Base-by-base conservation (phyloP, 2,888 invertebrate species). In the Callimorpha dominula region DNA sequence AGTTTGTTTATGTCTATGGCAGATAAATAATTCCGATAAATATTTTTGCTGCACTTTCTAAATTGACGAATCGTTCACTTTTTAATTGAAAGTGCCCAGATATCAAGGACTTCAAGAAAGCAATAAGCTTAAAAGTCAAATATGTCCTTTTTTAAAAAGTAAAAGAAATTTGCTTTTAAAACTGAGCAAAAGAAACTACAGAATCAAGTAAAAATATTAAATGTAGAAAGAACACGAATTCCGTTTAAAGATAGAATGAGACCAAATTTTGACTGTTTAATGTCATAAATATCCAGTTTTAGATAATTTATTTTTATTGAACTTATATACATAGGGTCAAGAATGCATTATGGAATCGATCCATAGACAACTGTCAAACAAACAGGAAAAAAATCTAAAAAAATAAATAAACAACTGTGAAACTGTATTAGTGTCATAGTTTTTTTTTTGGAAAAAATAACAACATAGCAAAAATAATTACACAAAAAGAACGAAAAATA, bases 211-310 rank as follows among this genome's bases (percentile, higher is more conserved):
- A 50, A 64, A 42, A 17, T 17, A 9, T 43, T 15, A 52, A 65
- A 65, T 67, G 52, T 12, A 49, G 52, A 71, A 75, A 73, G 20
- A 57, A 67, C 12, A 50, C 12, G 68, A 66, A 67, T 77, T 78
- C 6, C 70, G 57, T 70, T 71, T 46, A 14, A 63, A 20, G 50
- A 72, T 68, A 64, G 5, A n/a, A 60, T 20, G 65, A 66, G 49
- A 40, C 65, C 20, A 69, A 76, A 72, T 12, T 65, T 71, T 70
- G n/a, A 70, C 54, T 52, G 31, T 62, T 69, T 75, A 69, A 46
- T 60, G 71, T 63, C 17, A 60, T 65, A 42, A 65, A 76, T 60
- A 78, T 78, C 79, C 74, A 65, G 76, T 81, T 77, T 70, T 60
- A 65, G 50, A 63, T 42, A 65, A 52, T 76, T 78, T 67, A 14